Percentiles rank a stretch among this genome's conserved stretches.
Conservation (phyloP, 2,888 invertebrate genomes). For the Resseliella maxima region DNA sequence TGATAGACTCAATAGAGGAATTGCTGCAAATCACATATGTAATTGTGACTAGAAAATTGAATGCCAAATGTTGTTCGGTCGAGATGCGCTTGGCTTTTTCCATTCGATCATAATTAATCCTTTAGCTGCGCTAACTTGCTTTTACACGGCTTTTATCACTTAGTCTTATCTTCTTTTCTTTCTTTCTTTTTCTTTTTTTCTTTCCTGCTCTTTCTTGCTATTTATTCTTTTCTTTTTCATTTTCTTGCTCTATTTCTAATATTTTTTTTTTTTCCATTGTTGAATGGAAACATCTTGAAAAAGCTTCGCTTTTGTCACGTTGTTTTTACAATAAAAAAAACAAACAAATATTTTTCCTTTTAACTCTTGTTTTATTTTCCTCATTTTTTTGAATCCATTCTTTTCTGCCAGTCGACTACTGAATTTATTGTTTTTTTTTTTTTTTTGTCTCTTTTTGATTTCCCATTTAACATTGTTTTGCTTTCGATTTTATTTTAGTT, state of each 20-base stretch:
- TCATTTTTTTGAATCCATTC: neutral
- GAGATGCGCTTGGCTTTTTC: neutral
- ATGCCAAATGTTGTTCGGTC: neutral
- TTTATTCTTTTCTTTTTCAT: neutral
- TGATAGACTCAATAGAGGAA: neutral
- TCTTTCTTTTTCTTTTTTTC: too few relatives aligned
- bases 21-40: neutral
- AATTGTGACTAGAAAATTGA: constrained; percentile 8
- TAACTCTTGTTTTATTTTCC: neutral
- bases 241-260: neutral
- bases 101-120: neutral
- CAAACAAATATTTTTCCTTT: neutral
- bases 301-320: neutral
- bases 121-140: neutral
- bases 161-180: too few relatives aligned
- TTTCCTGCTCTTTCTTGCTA: neutral
- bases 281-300: constrained; percentile 28
- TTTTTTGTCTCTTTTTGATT: neutral
- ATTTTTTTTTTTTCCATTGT: neutral
- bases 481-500: neutral
- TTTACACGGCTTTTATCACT: neutral
- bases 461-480: neutral
- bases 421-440: neutral
- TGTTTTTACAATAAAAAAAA: too few relatives aligned
- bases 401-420: constrained; percentile 2